Evolutionary conservation across 2,888 invertebrate species (phyloP).

Genomic region (Conistra vaccinii): DNA sequence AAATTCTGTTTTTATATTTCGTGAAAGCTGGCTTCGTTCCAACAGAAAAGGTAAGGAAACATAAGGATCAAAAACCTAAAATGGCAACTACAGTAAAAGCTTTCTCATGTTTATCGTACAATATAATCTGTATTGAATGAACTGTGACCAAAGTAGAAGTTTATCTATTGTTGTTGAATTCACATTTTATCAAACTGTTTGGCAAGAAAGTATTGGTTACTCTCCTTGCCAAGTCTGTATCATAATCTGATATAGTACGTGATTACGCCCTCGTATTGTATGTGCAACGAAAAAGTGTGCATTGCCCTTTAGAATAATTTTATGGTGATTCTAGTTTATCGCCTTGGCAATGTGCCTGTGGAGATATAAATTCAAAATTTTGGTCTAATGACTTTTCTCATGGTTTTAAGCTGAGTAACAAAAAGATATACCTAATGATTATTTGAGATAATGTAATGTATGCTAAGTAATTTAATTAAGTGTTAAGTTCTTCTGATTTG

Average conservation of each 20-base stretch:
- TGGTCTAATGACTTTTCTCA: conserved; percentile 42
- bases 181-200: conserved; percentile 19
- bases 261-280: conserved; percentile 26
- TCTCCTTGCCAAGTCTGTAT: conserved; percentile 40
- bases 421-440: neutral
- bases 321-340: conserved; percentile 53
- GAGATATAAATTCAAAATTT: conserved; percentile 50
- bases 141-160: conserved; percentile 37
- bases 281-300: conserved; percentile 45
- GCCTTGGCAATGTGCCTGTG: conserved; percentile 61
- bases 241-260: conserved; percentile 17
- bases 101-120: conserved; percentile 46
- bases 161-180: conserved; percentile 52
- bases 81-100: conserved; percentile 47
- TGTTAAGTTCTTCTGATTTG: neutral
- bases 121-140: conserved; percentile 48
- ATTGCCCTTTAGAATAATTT: conserved; percentile 42
- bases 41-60: conserved; percentile 48
- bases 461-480: neutral
- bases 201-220: conserved; percentile 28
- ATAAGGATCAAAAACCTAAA: conserved; percentile 47
- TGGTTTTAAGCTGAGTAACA: conserved; percentile 19
- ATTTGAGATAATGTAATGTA: neutral
- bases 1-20: conserved; percentile 46
- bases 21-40: conserved; percentile 51